These are phyloP conservation scores for Digitonthophagus gazella DNA, from an alignment of 2,888 invertebrate genomes.

Conservation along the genomic window DNA sequence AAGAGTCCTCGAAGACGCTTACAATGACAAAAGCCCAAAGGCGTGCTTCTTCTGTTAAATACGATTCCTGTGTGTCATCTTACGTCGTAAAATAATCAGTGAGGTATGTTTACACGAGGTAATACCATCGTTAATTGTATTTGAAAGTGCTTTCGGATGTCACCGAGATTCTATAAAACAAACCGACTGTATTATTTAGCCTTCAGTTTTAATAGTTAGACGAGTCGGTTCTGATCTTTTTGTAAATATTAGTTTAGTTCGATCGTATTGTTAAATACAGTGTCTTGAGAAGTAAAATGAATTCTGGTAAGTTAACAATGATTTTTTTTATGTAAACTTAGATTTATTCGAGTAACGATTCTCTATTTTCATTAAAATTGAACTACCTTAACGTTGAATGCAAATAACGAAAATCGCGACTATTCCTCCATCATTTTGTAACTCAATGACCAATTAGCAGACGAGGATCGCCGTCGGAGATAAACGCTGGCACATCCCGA, in stretches of 20 bases:
- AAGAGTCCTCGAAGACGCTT: background rate
- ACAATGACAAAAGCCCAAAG: background rate
- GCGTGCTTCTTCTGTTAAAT: no score
- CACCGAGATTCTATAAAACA: no score
- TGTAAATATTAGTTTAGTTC: no score
- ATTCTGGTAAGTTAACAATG: background rate
- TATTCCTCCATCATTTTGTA: background rate
- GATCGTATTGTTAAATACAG: no score
- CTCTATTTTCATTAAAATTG: background rate
- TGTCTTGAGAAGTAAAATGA: background rate
- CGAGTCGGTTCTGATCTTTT: no score
- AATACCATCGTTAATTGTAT: no score
- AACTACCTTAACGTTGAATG: background rate
- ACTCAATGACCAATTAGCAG: background rate
- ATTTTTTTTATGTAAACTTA: background rate
- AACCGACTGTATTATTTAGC: no score
- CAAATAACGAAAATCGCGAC: background rate
- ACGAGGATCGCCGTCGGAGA: background rate
- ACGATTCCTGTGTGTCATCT: no score
- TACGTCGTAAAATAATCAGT: no score
- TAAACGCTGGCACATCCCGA: background rate
- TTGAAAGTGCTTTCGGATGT: no score
- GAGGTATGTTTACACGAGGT: no score
- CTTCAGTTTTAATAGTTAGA: no score
- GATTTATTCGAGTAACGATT: background rate